Evolutionary conservation across 2,113 vertebrate genomes (phyloP), one percentile per base, ranked within the genome.

Genomic region (Lethenteron camtschaticum): DNA sequence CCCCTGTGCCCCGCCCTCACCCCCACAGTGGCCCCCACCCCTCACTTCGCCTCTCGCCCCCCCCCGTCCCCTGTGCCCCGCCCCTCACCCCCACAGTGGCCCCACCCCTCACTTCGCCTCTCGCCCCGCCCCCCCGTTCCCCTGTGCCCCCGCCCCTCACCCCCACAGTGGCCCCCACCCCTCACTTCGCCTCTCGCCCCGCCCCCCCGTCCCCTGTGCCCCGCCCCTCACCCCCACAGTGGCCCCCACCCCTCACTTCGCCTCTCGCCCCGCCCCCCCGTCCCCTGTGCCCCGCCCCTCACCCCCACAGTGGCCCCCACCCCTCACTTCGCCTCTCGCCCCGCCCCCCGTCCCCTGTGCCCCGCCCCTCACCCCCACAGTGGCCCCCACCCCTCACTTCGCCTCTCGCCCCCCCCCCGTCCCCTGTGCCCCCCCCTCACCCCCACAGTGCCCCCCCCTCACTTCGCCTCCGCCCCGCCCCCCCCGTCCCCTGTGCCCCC

Each of bases 401-500:
- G 11, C 10, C 55, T n/a, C 69, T 70, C 57, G n/a, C 12, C 60
- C n/a, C 55, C 13, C 11, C 5, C 14, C 24, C 4, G 18, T 12
- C 18, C 24, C 55, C 12, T 11, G 11, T 11, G 18, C 13, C 24
- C 8, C 68, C 69, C 71, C 11, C 69, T 57, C 18, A 10, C 10
- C 56, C 12, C 69, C 11, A 8, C 69, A 41, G 10, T 11, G 12
- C 3, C 12, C 56, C 2, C 11, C 18, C 56, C 12, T 12, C 9
- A 9, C 68, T 56, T 14, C 13, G 16, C 2, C 12, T 13, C 69
- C 24, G 9, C 11, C n/a, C 9, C 3, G 8, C 14, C 24, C 57
- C 12, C 24, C 57, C 75, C 9, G 56, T 71, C 9, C 59, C 73
- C 11, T 10, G 9, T n/a, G 69, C 2, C 14, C 72, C 74, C 20